Evolutionary conservation across 2,797 vertebrate genomes (phyloP).

Genomic region (Crossoptilon crossoptilon): DNA sequence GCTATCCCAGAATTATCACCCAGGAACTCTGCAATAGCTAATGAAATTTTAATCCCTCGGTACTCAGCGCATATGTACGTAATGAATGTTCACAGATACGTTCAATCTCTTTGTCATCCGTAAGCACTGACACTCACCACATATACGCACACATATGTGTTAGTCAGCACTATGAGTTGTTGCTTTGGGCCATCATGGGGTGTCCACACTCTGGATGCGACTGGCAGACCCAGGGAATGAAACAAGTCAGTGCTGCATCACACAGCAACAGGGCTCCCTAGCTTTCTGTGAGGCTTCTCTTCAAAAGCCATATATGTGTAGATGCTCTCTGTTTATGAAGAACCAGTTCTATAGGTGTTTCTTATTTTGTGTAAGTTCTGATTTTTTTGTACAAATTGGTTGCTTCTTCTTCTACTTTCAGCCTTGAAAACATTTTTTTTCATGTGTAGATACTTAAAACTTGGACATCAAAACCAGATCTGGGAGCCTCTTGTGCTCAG

Average conservation of each 20-base stretch:
- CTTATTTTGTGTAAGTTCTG: neutral
- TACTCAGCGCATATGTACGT: fast-evolving
- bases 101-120: neutral
- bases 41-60: constrained; percentile 17
- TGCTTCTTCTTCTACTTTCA: neutral
- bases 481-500: neutral
- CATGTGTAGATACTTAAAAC: neutral
- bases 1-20: neutral
- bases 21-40: neutral
- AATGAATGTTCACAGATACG: neutral
- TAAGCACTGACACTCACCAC: neutral
- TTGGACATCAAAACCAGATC: neutral
- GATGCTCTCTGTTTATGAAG: neutral
- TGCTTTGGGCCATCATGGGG: neutral
- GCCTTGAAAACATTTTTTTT: neutral
- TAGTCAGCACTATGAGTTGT: neutral
- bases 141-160: fast-evolving
- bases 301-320: neutral
- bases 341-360: neutral
- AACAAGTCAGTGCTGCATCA: neutral
- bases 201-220: neutral
- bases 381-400: neutral
- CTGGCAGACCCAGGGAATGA: neutral
- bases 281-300: neutral
- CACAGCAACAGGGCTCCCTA: neutral